phyloP scores from a whole-genome alignment of 2,888 invertebrate genomes.

The Eristalinus aeneus region DNA sequence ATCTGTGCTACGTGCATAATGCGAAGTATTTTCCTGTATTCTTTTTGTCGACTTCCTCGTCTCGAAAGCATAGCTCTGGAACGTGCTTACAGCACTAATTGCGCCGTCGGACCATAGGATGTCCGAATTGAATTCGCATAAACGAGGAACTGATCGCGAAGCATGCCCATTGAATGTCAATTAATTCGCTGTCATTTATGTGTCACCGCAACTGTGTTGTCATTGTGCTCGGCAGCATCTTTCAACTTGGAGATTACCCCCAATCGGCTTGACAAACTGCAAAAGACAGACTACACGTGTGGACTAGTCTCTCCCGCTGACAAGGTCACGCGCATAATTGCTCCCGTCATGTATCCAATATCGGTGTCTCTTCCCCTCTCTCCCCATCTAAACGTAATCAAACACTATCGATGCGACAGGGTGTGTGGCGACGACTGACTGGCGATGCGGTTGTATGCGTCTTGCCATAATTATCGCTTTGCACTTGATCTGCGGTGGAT shows the following conservation, averaged over 20 bases:
- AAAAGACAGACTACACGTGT: neutral
- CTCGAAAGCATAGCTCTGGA: neutral
- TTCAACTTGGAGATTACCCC: neutral
- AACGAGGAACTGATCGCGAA: neutral
- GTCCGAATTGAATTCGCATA: neutral
- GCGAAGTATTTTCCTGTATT: neutral
- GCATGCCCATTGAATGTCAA: neutral
- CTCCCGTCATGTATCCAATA: neutral
- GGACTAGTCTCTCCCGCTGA: neutral
- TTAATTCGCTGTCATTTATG: neutral
- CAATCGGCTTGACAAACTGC: neutral
- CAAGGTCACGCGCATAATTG: conserved; percentile 1
- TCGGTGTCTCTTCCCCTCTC: neutral
- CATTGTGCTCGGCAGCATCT: neutral
- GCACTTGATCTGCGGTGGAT: neutral
- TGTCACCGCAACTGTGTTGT: neutral
- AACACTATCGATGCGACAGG: neutral
- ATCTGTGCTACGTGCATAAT: neutral
- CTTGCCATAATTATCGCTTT: neutral
- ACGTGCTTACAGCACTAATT: neutral
- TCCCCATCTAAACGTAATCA: neutral
- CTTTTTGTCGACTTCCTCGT: neutral
- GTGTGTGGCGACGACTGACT: neutral
- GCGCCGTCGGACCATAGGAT: neutral
- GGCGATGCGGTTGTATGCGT: neutral